Percentiles rank a stretch among this genome's conserved stretches.
Conservation (phyloP, 2,113 vertebrate species). For the Tragulus kanchil region DNA sequence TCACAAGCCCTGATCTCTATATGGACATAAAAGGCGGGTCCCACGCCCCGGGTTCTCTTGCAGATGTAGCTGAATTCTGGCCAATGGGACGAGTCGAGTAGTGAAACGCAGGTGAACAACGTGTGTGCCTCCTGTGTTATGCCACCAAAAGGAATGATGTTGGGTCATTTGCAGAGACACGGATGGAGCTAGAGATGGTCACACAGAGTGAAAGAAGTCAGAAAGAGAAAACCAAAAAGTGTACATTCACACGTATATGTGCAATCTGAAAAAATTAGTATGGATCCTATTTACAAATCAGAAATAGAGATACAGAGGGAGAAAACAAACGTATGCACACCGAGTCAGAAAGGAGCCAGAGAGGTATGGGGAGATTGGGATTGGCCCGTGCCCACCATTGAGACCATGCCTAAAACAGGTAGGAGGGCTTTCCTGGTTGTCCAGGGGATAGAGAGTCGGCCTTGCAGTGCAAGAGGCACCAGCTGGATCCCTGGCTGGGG, state of each 20-base stretch:
- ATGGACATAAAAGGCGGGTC: not conserved
- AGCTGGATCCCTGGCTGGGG: too few species aligned
- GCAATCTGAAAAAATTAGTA: not conserved
- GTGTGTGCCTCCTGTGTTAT: fast-evolving
- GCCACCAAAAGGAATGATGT: fast-evolving
- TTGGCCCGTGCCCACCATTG: too few species aligned
- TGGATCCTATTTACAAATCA: not conserved
- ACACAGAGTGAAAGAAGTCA: not conserved
- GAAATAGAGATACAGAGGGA: not conserved
- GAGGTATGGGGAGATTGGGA: not conserved
- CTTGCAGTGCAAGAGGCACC: too few species aligned
- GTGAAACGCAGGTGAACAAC: too few species aligned
- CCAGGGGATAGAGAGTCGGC: too few species aligned
- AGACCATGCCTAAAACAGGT: not conserved
- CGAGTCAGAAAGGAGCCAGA: not conserved
- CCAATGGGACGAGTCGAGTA: not conserved
- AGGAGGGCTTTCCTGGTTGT: too few species aligned
- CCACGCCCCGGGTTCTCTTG: not conserved
- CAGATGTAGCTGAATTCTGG: not conserved
- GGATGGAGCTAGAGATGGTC: not conserved
- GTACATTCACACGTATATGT: not conserved
- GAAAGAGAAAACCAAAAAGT: not conserved
- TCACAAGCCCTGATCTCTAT: not conserved
- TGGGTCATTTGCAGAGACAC: not conserved
- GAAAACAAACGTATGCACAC: not conserved